These are phyloP conservation scores for Caenorhabditis japonica DNA, from an alignment of 2,888 invertebrate genomes.

Conservation along the genomic window DNA sequence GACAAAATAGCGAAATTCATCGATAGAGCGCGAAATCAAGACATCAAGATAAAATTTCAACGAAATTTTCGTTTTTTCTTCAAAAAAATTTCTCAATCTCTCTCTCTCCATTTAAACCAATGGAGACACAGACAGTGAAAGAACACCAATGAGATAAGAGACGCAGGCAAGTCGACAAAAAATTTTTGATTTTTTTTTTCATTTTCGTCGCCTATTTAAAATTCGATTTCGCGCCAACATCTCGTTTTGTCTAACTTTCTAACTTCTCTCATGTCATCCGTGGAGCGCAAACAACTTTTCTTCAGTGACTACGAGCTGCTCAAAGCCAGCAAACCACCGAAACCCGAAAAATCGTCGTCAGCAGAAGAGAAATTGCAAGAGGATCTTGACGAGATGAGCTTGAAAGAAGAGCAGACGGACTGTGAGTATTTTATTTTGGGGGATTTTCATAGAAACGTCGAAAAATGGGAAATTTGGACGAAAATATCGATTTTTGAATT, in stretches of 20 bases:
- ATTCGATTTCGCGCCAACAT: too few species aligned
- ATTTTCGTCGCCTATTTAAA: too few species aligned
- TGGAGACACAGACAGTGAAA: too few species aligned
- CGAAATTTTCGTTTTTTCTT: neutral
- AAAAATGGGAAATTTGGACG: neutral
- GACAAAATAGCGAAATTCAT: too few species aligned
- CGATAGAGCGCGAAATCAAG: too few species aligned
- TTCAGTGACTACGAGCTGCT: slow-evolving; percentile 43
- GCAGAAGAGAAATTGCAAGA: slow-evolving; percentile 14
- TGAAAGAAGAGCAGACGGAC: slow-evolving; percentile 5
- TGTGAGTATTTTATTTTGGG: neutral
- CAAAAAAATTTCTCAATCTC: too few species aligned
- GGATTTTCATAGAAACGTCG: neutral
- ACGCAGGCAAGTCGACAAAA: neutral
- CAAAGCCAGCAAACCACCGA: slow-evolving; percentile 19
- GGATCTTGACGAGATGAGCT: slow-evolving; percentile 22
- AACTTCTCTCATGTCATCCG: too few species aligned
- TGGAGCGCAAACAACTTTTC: too few species aligned
- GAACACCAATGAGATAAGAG: too few species aligned
- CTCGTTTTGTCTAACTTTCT: too few species aligned
- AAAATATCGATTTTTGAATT: neutral
- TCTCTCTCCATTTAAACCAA: too few species aligned
- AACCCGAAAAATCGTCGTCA: slow-evolving; percentile 5
- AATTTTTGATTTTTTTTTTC: slow-evolving; percentile 1
- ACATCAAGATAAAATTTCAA: too few species aligned